A percentile compares a stretch with the other conserved stretches of the same genome.
Conservation (phyloP, 1,140 invertebrate species). For the Drosophila trapezifrons region DNA sequence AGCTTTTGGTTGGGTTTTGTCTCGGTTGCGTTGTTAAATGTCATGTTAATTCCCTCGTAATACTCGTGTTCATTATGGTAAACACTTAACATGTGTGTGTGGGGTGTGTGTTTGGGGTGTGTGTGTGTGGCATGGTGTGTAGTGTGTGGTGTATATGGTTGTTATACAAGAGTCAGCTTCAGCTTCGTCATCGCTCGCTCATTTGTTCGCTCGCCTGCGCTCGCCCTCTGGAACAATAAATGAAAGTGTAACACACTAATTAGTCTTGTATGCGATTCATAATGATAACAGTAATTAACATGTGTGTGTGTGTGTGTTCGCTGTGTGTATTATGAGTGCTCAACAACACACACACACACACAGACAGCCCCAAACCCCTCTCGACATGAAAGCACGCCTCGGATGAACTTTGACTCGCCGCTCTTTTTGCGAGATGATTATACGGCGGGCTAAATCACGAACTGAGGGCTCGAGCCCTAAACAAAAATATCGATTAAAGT, state of each 20-base stretch:
- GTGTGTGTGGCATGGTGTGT: no score
- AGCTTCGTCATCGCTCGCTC: conserved; percentile 33
- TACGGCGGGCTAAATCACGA: neutral
- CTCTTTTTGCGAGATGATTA: conserved; percentile 10
- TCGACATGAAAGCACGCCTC: conserved; percentile 12
- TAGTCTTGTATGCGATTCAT: conserved; percentile 79
- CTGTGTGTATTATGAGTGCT: conserved; percentile 36
- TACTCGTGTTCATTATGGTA: conserved; percentile 81
- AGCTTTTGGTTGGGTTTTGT: conserved; percentile 42
- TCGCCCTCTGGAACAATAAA: conserved; percentile 63
- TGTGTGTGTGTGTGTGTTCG: conserved; percentile 31
- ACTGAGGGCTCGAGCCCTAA: neutral
- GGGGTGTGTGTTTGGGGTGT: neutral
- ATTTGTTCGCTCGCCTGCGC: conserved; percentile 32
- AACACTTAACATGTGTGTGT: conserved; percentile 59
- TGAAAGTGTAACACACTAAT: conserved; percentile 81
- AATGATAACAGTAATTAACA: conserved; percentile 82
- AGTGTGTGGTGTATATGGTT: conserved; percentile 14
- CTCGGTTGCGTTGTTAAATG: conserved; percentile 70
- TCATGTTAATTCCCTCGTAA: conserved; percentile 78
- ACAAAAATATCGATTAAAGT: neutral
- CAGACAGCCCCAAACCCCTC: neutral
- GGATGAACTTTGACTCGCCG: conserved; percentile 31
- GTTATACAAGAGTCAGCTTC: conserved; percentile 36
- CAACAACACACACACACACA: conserved; percentile 10